Evolutionary conservation across 2,797 vertebrate species (phyloP).

Genomic region (Odontamblyopus rebecca): DNA sequence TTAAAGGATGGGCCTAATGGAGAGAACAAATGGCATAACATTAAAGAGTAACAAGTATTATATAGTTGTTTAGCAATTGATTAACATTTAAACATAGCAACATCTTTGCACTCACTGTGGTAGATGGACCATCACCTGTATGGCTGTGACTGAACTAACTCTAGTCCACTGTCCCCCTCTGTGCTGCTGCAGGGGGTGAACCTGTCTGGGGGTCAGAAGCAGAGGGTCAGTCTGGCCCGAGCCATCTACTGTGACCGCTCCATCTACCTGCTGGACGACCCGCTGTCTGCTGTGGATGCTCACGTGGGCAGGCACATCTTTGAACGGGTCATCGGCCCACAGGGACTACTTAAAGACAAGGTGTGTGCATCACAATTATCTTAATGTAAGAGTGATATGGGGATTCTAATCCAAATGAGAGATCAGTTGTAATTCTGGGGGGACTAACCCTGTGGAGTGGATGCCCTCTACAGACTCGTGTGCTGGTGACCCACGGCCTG

Average conservation of each 20-base stretch:
- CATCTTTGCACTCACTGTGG: too few relatives aligned
- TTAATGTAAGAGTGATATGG: too few relatives aligned
- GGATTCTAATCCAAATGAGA: too few relatives aligned
- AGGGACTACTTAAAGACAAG: constrained; percentile 87
- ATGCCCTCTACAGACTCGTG: constrained; percentile 75
- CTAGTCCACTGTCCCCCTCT: background rate
- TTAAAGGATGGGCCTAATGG: too few relatives aligned
- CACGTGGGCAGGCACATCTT: constrained; percentile 97
- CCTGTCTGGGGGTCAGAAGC: constrained; percentile 95
- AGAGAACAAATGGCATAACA: too few relatives aligned
- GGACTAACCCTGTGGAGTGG: background rate
- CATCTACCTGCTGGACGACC: constrained; percentile 90
- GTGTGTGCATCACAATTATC: constrained; percentile 62
- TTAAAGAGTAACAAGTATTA: too few relatives aligned
- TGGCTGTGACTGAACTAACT: background rate
- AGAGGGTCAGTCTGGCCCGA: constrained; percentile 91
- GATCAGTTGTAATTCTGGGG: too few relatives aligned
- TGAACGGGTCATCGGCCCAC: constrained; percentile 90
- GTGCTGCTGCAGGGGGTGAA: constrained; percentile 85
- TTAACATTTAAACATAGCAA: too few relatives aligned
- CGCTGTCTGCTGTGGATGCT: constrained; percentile 93
- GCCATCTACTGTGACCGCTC: constrained; percentile 87
- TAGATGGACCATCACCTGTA: background rate
- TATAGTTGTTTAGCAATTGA: too few relatives aligned
- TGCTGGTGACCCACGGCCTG: constrained; percentile 90